A percentile compares a stretch with the other conserved stretches of the same genome.
These are phyloP conservation scores for fruit fly (Drosophila melanogaster) DNA, from an alignment of 1,140 invertebrate species.

Conservation along the genomic window DNA sequence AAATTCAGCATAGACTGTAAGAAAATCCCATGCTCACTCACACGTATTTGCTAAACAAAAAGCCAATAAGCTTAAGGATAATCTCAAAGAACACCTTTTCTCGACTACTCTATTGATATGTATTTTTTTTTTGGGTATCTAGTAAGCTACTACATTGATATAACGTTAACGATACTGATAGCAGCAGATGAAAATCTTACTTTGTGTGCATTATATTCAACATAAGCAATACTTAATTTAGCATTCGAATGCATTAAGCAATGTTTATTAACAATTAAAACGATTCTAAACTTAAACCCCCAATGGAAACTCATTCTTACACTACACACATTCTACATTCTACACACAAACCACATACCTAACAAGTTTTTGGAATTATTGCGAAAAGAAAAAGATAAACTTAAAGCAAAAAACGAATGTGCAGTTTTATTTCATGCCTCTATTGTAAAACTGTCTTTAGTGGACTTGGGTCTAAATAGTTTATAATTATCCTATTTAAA, in stretches of 20 bases:
- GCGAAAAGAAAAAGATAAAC: constrained; percentile 26
- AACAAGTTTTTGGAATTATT: constrained; percentile 46
- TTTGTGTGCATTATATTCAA: constrained; percentile 55
- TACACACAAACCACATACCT: constrained; percentile 16
- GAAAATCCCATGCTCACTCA: constrained; percentile 9
- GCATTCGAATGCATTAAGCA: constrained; percentile 51
- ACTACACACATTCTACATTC: constrained; percentile 2
- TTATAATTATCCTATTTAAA: not conserved
- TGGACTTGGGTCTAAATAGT: not conserved
- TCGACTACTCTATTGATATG: constrained; percentile 8
- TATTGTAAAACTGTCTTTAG: too few species aligned
- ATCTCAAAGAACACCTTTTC: constrained; percentile 4
- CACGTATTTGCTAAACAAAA: constrained; percentile 6
- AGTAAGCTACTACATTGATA: constrained; percentile 26
- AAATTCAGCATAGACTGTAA: constrained; percentile 21
- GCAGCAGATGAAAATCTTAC: constrained; percentile 23
- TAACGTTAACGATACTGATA: constrained; percentile 11
- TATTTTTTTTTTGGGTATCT: constrained; percentile 43
- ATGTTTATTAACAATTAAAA: constrained; percentile 54
- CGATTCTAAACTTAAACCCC: constrained; percentile 16
- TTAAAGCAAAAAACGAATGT: constrained; percentile 11
- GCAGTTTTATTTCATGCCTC: not conserved
- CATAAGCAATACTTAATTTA: constrained; percentile 72
- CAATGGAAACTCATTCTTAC: constrained; percentile 16
- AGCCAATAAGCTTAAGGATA: constrained; percentile 14